Conservation (phyloP, 2,888 invertebrate species). For the Tinea trinotella region DNA sequence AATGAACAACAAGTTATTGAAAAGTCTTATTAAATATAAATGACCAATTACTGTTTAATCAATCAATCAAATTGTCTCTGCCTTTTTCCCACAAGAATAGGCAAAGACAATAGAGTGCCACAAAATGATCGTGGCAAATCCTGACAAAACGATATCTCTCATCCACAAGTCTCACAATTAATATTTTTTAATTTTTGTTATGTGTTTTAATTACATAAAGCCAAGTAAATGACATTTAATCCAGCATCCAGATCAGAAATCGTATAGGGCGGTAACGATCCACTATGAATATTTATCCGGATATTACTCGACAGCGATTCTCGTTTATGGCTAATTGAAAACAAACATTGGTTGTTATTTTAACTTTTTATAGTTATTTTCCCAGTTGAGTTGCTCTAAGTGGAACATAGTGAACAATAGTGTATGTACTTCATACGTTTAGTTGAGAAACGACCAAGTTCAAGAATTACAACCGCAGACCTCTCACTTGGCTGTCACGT, state of each 20-base stretch:
- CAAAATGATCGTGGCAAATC: too few species aligned
- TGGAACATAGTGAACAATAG: background rate
- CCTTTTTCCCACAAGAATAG: too few species aligned
- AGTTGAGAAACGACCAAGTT: background rate
- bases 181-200: too few species aligned
- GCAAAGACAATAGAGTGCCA: too few species aligned
- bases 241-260: conserved; percentile 2
- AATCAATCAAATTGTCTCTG: too few species aligned
- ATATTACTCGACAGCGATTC: conserved; percentile 17
- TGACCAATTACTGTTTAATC: too few species aligned
- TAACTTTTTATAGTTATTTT: background rate
- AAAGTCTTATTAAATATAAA: too few species aligned
- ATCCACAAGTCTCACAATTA: too few species aligned
- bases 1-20: too few species aligned
- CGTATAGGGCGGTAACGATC: background rate
- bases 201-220: conserved; percentile 1
- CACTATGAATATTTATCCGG: conserved; percentile 18
- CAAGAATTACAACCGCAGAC: conserved; percentile 3
- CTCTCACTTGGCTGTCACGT: conserved; percentile 1
- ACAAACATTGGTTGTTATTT: conserved; percentile 12
- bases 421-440: background rate
- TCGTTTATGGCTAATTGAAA: conserved; percentile 15
- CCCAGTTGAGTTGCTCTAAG: background rate
- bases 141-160: too few species aligned
- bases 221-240: conserved; percentile 16